Base-by-base conservation (phyloP, 2,797 vertebrate species). In the Salarias fasciatus region DNA sequence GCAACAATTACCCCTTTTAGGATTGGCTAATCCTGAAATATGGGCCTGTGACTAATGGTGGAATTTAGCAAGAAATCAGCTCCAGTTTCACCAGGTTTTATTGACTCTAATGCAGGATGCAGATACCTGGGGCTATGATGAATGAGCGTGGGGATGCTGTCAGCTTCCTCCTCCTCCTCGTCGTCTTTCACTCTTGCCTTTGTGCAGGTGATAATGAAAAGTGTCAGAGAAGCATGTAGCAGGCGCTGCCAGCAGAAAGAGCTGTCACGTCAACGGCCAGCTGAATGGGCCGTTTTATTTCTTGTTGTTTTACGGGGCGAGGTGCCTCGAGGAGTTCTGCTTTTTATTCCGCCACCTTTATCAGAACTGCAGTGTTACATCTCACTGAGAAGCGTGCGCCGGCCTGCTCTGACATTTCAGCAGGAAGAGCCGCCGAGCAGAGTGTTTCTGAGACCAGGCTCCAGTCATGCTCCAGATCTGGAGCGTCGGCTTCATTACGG, bases 11-110 rank as follows among this genome's bases (percentile, higher is more conserved):
- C 84, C 85, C 79, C 82, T 82, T 73, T 70, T 65, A 87, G 86
- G 84, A 88, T 85, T 82, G 82, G 74, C 86, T 92, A 93, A 92
- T 93, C 89, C 88, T 91, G 88, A 93, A 92, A 92, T 90, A 79
- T 92, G 91, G 90, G 88, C 91, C 95, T 95, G 94, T 97, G 96
- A 97, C 97, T 95, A 97, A 99, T 96, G 94, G 79, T 81, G 95
- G 96, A 98, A 96, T 97, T 96, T 95, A 97, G 96, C 95, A 97
- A 98, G 95, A 98, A 97, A 95, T 95, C 95, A 95, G 94, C 94
- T 99, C 96, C 87, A 84, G 95, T 99, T 99, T 97, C 97, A 97
- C 85, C 85, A n/a, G 89, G 86, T 80, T 92, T 92, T 92, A 92
- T 94, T 92, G 89, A 92, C 83, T 93, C 94, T 92, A 94, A 93